Base-by-base conservation (phyloP, 2,113 vertebrate species). In the Vireo altiloquus region DNA sequence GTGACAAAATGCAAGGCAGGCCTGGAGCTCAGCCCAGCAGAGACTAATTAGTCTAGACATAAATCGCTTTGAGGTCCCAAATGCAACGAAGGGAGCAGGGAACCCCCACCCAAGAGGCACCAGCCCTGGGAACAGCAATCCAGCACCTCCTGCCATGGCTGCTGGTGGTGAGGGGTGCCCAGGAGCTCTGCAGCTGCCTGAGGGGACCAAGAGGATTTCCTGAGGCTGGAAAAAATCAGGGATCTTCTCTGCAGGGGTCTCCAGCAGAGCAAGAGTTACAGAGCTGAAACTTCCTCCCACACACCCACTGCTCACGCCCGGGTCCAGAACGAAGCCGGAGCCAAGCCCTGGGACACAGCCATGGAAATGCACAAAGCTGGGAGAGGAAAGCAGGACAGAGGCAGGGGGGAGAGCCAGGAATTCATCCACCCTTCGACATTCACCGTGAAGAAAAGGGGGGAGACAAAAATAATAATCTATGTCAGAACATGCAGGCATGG, bases 251-350 rank as follows among this genome's bases (percentile, higher is more conserved):
- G 31, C 5, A 61, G 33, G 82, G 81, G 81, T 92, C 20, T 88
- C 74, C 83, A 69, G 90, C 79, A 94, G 53, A 88, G 89, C 49
- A 85, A 56, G 94, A 66, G 96, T 95, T 89, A 95, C 90, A 82
- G 71, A n/a, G 22, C 66, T 66, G 70, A 46, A 71, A 65, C 52
- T 37, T 50, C 95, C 89, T 87, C 83, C 90, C 87, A 93, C 60
- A 0, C 87, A 74, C 37, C 81, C 93, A 1, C 1, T 6, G 65
- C 86, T 84, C 47, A 19, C 79, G 81, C 87, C 91, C 94, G 61
- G 10, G 2, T 33, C 1, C 15, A 61, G 69, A 92, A 82, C 0
- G 8, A 56, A 82, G 83, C 39, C 57, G 63, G 20, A 87, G 91
- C 75, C 90, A 95, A 95, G 66, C 75, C 63, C 82, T 95, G 63